Conservation (phyloP, 2,888 invertebrate genomes). For the Drosophila paranaensis region DNA sequence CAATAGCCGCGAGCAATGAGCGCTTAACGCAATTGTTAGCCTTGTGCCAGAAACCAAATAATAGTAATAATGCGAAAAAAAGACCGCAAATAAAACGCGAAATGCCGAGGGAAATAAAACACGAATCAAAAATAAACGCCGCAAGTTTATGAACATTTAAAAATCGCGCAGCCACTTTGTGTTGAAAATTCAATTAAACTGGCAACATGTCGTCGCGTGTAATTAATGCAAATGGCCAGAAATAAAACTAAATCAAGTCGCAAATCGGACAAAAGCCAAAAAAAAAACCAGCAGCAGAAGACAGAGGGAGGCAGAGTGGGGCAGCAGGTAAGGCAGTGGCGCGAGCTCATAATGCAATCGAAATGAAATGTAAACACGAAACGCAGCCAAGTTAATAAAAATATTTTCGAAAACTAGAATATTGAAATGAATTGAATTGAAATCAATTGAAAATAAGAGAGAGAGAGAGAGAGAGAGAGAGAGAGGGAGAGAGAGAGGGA, state of each 20-base stretch:
- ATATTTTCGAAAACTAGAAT: conserved; percentile 50
- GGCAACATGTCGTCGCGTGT: conserved; percentile 50
- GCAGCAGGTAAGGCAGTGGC: neutral
- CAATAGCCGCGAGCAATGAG: conserved; percentile 39
- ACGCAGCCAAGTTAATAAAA: conserved; percentile 62
- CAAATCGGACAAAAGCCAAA: neutral
- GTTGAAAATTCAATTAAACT: conserved; percentile 76
- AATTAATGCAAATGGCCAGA: conserved; percentile 74
- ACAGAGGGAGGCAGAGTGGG: too few relatives aligned
- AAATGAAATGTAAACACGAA: conserved; percentile 57
- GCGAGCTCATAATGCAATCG: conserved; percentile 27
- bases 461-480: neutral
- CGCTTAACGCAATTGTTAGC: conserved; percentile 74
- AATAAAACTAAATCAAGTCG: conserved; percentile 63
- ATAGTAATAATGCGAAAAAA: conserved; percentile 67
- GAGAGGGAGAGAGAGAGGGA: neutral
- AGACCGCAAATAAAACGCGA: conserved; percentile 30
- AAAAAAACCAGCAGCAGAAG: neutral
- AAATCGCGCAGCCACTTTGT: conserved; percentile 69
- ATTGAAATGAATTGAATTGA: conserved; percentile 27
- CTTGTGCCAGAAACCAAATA: conserved; percentile 79
- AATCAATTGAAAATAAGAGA: conserved; percentile 14
- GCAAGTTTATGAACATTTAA: conserved; percentile 62
- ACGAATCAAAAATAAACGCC: conserved; percentile 60
- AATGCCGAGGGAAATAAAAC: conserved; percentile 54